These are phyloP conservation scores for Nasonia oneida DNA, from an alignment of 2,888 invertebrate species.

Conservation along the genomic window DNA sequence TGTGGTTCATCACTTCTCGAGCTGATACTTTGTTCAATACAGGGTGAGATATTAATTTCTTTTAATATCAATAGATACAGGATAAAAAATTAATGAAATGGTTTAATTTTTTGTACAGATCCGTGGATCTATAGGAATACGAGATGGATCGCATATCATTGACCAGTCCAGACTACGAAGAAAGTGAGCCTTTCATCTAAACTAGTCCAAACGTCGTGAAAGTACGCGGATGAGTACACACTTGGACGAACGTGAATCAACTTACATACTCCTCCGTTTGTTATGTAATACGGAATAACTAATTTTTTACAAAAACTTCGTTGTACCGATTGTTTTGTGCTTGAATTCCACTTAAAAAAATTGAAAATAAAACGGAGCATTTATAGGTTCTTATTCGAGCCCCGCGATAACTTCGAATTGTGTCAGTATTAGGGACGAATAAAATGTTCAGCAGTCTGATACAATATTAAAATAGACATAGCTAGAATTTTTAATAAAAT, in stretches of 20 bases:
- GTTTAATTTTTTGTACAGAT: constrained; percentile 65
- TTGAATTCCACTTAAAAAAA: constrained; percentile 16
- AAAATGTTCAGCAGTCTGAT: constrained; percentile 18
- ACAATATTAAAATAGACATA: not conserved
- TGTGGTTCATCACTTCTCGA: constrained; percentile 81
- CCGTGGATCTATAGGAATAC: constrained; percentile 74
- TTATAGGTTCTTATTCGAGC: constrained; percentile 30
- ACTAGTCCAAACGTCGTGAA: constrained; percentile 57
- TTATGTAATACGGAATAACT: constrained; percentile 41
- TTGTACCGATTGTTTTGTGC: constrained; percentile 9
- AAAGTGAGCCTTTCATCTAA: constrained; percentile 61
- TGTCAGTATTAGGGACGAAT: constrained; percentile 43
- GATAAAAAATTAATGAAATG: not conserved
- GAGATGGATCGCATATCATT: constrained; percentile 76
- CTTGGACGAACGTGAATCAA: constrained; percentile 37
- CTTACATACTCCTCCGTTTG: not conserved
- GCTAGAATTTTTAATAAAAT: constrained; percentile 39
- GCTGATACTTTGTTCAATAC: constrained; percentile 77
- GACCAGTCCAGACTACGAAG: constrained; percentile 71
- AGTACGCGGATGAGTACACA: constrained; percentile 10
- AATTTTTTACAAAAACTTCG: constrained; percentile 38
- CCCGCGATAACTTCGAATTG: constrained; percentile 20
- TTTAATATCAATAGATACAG: not conserved
- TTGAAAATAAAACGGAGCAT: constrained; percentile 5
- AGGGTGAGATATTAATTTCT: constrained; percentile 35